Evolutionary conservation across 2,888 invertebrate species (phyloP).

Genomic region (Frankliniella fusca): DNA sequence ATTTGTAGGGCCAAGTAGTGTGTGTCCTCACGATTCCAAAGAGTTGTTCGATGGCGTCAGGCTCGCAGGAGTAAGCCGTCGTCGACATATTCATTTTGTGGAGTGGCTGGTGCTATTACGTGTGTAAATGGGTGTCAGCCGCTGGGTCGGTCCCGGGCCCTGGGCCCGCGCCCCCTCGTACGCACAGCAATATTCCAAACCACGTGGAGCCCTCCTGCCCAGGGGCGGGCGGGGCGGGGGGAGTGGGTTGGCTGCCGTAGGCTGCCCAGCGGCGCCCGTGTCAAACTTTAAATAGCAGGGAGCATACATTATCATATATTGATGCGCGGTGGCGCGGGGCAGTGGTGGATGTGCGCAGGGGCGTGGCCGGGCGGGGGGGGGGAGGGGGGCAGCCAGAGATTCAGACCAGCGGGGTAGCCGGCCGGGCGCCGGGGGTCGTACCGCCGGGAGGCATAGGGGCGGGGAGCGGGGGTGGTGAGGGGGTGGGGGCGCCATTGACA

Average conservation of each 20-base stretch:
- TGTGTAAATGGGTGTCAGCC: neutral
- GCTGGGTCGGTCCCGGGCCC: neutral
- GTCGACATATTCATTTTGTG: too few species aligned
- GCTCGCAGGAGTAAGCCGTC: too few species aligned
- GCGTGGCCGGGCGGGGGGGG: neutral
- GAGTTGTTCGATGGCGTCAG: too few species aligned
- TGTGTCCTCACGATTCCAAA: too few species aligned
- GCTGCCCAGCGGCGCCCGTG: neutral
- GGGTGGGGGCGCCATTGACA: neutral
- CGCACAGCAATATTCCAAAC: neutral
- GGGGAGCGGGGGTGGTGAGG: neutral
- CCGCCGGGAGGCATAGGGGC: neutral
- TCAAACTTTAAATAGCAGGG: conserved; percentile 9
- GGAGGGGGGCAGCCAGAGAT: neutral
- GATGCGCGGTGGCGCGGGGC: neutral
- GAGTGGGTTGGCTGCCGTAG: neutral
- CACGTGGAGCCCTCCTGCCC: neutral
- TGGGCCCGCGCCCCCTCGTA: neutral
- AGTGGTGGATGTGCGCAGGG: neutral
- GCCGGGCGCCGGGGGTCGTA: too few species aligned
- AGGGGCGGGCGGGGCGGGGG: too few species aligned
- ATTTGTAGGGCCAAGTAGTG: too few species aligned
- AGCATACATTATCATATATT: conserved; percentile 9
- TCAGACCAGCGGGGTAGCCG: too few species aligned
- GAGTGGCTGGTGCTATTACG: too few species aligned